Evolutionary conservation across 1,140 invertebrate species (phyloP).

Genomic region (Drosophila repleta): DNA sequence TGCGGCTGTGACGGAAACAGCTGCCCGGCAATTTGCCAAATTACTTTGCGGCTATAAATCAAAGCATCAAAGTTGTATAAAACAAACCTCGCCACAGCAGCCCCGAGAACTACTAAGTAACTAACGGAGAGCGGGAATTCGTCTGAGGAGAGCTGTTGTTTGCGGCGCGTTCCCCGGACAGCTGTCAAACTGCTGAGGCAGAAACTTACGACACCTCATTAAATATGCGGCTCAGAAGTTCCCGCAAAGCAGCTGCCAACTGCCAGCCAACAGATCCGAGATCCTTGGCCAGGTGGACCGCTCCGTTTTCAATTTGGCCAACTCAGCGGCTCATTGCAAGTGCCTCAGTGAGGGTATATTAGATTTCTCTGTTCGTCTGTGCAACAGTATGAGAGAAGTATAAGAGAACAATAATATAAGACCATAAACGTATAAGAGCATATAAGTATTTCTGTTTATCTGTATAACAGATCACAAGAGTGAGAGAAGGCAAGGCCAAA

Average conservation of each 20-base stretch:
- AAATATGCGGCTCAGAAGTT: conserved; percentile 49
- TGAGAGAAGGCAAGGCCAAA: no score
- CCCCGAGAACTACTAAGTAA: conserved; percentile 19
- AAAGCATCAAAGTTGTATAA: conserved; percentile 49
- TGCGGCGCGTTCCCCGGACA: conserved; percentile 39
- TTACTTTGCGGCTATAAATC: conserved; percentile 68
- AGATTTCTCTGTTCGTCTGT: neutral
- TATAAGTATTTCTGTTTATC: no score
- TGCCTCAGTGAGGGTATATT: neutral
- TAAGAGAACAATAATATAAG: no score
- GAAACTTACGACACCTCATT: conserved; percentile 59
- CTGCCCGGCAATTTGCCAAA: conserved; percentile 50
- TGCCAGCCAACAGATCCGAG: conserved; percentile 4
- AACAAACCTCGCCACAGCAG: neutral
- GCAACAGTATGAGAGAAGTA: no score
- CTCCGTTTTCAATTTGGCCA: conserved; percentile 54
- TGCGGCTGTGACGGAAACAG: neutral
- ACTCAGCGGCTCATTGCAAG: conserved; percentile 16
- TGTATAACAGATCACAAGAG: no score
- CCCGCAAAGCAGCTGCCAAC: conserved; percentile 25
- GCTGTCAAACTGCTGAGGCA: conserved; percentile 57
- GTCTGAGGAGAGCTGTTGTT: conserved; percentile 19
- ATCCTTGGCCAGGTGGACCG: conserved; percentile 32
- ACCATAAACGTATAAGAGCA: no score
- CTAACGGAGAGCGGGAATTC: conserved; percentile 35